Base-by-base conservation (phyloP, 2,797 vertebrate species). In the Pipistrellus pipistrellus region DNA sequence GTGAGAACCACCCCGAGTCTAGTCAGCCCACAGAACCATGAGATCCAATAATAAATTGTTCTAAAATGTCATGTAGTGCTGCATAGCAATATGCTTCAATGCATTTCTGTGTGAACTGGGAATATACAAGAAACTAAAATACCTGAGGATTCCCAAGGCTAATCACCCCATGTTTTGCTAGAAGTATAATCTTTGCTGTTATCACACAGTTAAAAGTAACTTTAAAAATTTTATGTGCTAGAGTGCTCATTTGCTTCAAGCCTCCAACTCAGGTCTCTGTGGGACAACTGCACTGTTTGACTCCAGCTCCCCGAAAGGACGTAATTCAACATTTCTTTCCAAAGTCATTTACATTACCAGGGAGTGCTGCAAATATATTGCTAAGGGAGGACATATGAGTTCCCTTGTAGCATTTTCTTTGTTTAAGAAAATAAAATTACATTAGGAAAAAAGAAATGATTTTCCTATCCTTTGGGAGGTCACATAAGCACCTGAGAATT, bases 341-440 rank as follows among this genome's bases (percentile, higher is more conserved):
- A 91, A 89, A 94, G 41, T 18, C 51, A 80, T 76, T 95, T 91
- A 72, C 73, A 23, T 87, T 69, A 57, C 38, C 59, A 86, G 23
- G 51, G 30, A 95, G 76, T 86, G 48, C 48, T 55, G 13, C 10
- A 95, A 89, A 86, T 90, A 53, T 41, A 85, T 35, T 88, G 44
- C 62, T 64, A 6, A 85, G 21, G 48, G 32, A 66, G 53, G 46
- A 46, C 13, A 77, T 41, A 59, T 10, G 23, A 32, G 5, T 72
- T 88, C 23, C 4, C 66, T 89, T 57, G 17, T 2, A 62, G 15
- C n/a, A 32, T 72, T 92, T 68, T 73, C 32, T 90, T 93, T 94
- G 46, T 68, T 85, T 62, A 90, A 94, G 78, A 94, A 95, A 89
- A 84, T 66, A 59, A 55, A 84, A 89, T 95, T 91, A 72, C 21